Evolutionary conservation across 2,888 invertebrate genomes (phyloP), one percentile per base, ranked within the genome.

Genomic region (Platycheirus rosarum): DNA sequence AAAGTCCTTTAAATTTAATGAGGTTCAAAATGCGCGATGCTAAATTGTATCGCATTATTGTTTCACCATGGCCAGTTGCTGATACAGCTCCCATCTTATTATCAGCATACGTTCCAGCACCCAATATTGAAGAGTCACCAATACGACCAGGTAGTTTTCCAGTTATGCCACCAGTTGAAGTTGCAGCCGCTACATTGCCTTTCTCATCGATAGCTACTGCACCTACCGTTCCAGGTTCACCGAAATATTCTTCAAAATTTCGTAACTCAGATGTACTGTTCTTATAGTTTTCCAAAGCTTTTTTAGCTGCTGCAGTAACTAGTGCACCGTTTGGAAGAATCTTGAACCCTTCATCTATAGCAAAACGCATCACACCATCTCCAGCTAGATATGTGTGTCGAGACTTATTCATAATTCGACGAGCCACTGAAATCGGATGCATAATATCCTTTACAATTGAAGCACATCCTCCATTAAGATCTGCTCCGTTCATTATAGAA

Each of bases 161-260:
- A 62, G 93, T 95, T 85, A 95, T 94, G 0, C 97, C 97, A 1
- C 97, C 97, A 0, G 96, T 97, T 7, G 96, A 96, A 0, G 96
- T 97, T 0, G 95, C 96, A 1, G 93, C 95, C 0, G 95, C 95
- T 51, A 96, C 90, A 86, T 94, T 93, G 0, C 96, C 96, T 13
- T 91, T 48, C 0, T 29, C 18, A 35, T 80, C 76, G 20, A 97
- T 91, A 0, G 95, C 96, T 1, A 97, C 95, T 2, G 96, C 96
- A 5, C 97, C 97, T 0, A 97, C 96, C 0, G 96, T 96, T 6
- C 95, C 96, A 14, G 94, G 94, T 70, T 93, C 94, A 70, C 91
- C 92, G 14, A 68, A 84, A 11, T 69, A 14, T 2, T n/a, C n/a
- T n/a, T 18, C 4, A 9, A n/a, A 9, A 7, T 40, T 51, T 35